Conservation (phyloP, 2,888 invertebrate genomes). For the Lasioglossum calceatum region DNA sequence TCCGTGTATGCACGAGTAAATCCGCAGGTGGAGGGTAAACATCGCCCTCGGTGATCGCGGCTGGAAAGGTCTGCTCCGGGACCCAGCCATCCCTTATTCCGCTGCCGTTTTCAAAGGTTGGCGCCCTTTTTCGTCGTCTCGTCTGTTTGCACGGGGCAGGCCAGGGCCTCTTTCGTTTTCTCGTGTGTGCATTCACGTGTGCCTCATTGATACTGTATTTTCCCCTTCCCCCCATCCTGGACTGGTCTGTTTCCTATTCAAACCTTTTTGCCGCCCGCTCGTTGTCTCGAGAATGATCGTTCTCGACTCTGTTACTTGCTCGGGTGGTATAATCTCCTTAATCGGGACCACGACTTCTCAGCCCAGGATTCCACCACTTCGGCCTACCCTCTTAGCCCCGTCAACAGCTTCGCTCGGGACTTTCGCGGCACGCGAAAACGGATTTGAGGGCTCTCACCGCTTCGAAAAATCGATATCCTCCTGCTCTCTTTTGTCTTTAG, state of each 20-base stretch:
- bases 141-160: constrained; percentile 58
- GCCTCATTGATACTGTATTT: constrained; percentile 63
- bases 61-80: constrained; percentile 54
- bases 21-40: constrained; percentile 77
- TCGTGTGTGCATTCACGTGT: constrained; percentile 54
- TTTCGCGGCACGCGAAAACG: not conserved
- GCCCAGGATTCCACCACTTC: not conserved
- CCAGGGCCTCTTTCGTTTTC: constrained; percentile 57
- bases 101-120: constrained; percentile 64
- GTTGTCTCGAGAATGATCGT: constrained; percentile 57
- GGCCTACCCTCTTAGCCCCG: not conserved
- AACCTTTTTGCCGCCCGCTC: not conserved
- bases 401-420: not conserved
- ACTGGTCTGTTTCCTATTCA: constrained; percentile 24
- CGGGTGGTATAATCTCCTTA: constrained; percentile 36
- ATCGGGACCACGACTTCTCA: constrained; percentile 25
- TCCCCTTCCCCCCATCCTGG: not conserved
- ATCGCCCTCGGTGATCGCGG: constrained; percentile 63
- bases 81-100: constrained; percentile 55
- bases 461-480: not conserved
- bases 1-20: constrained; percentile 81
- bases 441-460: not conserved
- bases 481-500: not conserved
- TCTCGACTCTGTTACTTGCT: constrained; percentile 10
- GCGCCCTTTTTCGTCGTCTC: constrained; percentile 67